Base-by-base conservation (phyloP, 2,113 vertebrate species). In the Paedocypris sp. region DNA sequence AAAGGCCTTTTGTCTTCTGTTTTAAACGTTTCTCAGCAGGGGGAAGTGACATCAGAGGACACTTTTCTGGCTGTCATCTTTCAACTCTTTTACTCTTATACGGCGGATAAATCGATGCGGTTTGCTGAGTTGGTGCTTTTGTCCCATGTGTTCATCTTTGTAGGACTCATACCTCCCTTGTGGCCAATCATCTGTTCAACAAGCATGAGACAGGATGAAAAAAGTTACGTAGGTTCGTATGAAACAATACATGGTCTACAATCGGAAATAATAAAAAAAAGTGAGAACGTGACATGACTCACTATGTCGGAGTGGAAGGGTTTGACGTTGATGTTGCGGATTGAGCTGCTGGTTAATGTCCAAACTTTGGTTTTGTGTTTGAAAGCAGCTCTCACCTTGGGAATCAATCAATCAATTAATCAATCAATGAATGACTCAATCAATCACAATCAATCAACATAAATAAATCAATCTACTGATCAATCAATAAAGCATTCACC, bases 321-420 rank as follows among this genome's bases (percentile, higher is more conserved):
- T 67, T 94, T 97, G 66, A 82, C 84, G 2, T 88, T 89, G 79
- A 87, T 77, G 57, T 86, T 91, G 48, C 94, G 89, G 61, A 89
- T 74, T 0, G 91, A 94, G 66, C 91, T 97, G 48, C 93, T 94
- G 32, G 88, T 91, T 3, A 99, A 89, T 22, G 93, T 91, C 95
- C 95, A 99, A 69, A 99, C 90, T 66, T 97, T 99, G 69, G 93
- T 93, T 84, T 99, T 99, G 78, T 99, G 94, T 76, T 97, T 94
- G 72, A 99, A 95, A 75, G 95, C 95, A 3, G 95, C 92, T 83
- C 95, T 86, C 42, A 99, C 93, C 95, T 99, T 52, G 28, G 45
- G 8, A 32, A 10, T 3, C 15, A 62, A 58, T 59, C 57, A 4
- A 28, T 38, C 19, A 36, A 16, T 1, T 11, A 10, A 22, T 2